Evolutionary conservation across 2,797 vertebrate genomes (phyloP), one percentile per base, ranked within the genome.

Genomic region (Mionectes olivaceus): DNA sequence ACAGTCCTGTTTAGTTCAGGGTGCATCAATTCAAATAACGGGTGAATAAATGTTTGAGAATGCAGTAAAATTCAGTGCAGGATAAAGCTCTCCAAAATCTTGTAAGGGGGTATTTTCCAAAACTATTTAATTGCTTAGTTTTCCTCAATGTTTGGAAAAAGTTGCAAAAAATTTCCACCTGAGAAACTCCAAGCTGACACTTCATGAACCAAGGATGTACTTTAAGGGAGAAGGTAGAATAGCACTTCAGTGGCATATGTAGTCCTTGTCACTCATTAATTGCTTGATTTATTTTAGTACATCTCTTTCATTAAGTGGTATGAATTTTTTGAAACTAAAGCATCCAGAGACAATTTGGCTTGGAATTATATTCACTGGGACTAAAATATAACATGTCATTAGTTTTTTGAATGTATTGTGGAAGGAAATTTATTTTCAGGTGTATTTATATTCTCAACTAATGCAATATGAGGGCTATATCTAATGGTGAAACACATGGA

Each of bases 281-380:
- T 75, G 57, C 32, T 76, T 81, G 55, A 79, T 88, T 92, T 80
- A 80, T 81, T 94, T 94, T 67, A 82, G 59, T 89, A 70, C 52
- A 25, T 87, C 61, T 91, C 49, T 79, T 93, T 90, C 87, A 88
- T 93, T 78, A 68, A 27, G 37, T 64, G 37, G 35, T 44, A 82
- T 57, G 43, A 76, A 44, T n/a, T 81, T 25, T 77, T 81, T 78
- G 61, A 85, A 94, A 81, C 32, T 47, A 69, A 92, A 91, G 13
- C 61, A 93, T 91, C 46, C 30, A 81, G 71, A 89, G 43, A 63
- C 65, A 59, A 74, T 92, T 92, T 89, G 50, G 27, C 50, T 76
- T 89, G 61, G 32, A 88, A 73, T 86, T 81, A 52, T 47, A 87
- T 82, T 93, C 80, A 44, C 56, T 5, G 1, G 83, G 63, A 86